These are phyloP conservation scores for Chinchilla lanigera DNA, from an alignment of 2,113 vertebrate species.

Conservation along the genomic window DNA sequence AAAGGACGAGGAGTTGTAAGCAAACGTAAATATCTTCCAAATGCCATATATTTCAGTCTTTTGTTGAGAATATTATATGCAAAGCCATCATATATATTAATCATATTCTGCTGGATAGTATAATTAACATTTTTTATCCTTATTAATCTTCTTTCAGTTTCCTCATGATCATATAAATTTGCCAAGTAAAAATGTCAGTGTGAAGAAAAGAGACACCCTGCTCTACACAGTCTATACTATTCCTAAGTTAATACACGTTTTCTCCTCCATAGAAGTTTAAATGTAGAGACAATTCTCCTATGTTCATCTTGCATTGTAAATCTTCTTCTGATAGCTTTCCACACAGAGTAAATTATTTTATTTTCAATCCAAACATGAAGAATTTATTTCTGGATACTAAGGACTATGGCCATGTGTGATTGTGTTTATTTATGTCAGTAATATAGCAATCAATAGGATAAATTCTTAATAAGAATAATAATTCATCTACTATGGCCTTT, in stretches of 20 bases:
- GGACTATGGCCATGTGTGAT: not conserved
- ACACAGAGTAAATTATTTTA: not conserved
- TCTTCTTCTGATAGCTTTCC: slow-evolving; percentile 22
- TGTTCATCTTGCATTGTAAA: slow-evolving; percentile 11
- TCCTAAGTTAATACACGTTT: not conserved
- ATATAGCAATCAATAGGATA: not conserved
- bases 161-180: slow-evolving; percentile 10
- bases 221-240: not conserved
- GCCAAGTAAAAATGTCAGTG: not conserved
- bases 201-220: not conserved
- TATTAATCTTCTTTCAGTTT: not conserved
- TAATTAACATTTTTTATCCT: not conserved
- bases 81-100: not conserved
- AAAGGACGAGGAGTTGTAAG: not conserved
- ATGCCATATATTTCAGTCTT: not conserved
- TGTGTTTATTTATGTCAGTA: not conserved
- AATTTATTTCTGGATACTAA: slow-evolving; percentile 21
- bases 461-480: not conserved
- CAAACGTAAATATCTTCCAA: slow-evolving; percentile 12
- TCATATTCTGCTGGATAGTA: not conserved
- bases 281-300: not conserved
- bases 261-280: not conserved
- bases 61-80: not conserved
- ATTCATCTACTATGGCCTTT: not conserved
- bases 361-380: slow-evolving; percentile 1